Base-by-base conservation (phyloP, 2,113 vertebrate genomes). In the Heloderma charlesbogerti region DNA sequence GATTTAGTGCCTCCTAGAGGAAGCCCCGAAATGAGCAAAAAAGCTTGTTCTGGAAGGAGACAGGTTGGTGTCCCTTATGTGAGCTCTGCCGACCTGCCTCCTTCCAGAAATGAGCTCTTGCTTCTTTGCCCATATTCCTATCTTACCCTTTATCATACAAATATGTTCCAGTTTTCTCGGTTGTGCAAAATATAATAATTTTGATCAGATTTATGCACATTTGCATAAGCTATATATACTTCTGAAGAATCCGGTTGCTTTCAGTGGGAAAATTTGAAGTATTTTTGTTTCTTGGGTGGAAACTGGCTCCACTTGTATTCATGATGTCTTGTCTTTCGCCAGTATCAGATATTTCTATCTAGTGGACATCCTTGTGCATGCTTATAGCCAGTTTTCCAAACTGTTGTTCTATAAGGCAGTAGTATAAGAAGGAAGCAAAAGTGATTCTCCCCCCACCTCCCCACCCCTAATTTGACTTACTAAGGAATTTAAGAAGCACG, bases 401-500 rank as follows among this genome's bases (percentile, higher is more conserved):
- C 71, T 92, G 18, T 88, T 81, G 87, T 71, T 0, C 0, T 48
- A 5, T 84, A 85, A 72, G 20, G 45, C 89, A 75, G 37, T 2
- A 83, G 34, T 18, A 7, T 48, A 88, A 66, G 75, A 66, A 79
- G 20, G 75, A 77, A 91, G 95, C 45, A 48, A 92, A 92, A 75
- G 37, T 51, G 92, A 75, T 78, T 87, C 57, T 90, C 18, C 0
- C 69, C 48, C 89, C 84, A 88, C n/a, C 74, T 29, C 0, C 57
- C 37, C 86, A 79, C 88, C 5, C 20, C 43, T 25, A 37, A 31
- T 77, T 89, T 63, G 29, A 7, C 60, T 81, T 84, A 93, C 79
- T 40, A 78, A 87, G n/a, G 71, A 78, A 78, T 94, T 94, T 43
- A 84, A 84, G 71, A 78, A 91, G 71, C 82, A 91, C 81, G 43